Conservation (phyloP, 2,113 vertebrate genomes). For the Dendrocopos noguchii region DNA sequence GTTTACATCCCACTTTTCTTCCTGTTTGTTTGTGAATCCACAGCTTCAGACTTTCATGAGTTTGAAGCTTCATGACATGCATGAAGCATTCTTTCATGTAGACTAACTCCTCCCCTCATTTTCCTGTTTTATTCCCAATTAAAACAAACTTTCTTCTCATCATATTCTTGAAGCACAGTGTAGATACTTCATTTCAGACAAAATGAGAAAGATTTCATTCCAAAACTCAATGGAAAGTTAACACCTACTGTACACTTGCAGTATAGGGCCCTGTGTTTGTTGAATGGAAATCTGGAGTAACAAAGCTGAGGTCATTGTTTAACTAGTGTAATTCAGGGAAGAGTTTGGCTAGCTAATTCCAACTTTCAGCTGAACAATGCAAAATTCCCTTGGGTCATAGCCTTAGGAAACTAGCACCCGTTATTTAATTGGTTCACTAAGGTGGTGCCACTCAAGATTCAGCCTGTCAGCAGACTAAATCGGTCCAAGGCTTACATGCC, state of each 20-base stretch:
- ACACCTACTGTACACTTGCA: neutral
- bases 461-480: conserved; percentile 46
- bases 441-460: conserved; percentile 45
- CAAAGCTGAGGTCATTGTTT: conserved; percentile 36
- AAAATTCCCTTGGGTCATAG: neutral
- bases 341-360: conserved; percentile 50
- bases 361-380: conserved; percentile 33
- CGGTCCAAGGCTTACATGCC: conserved; percentile 6
- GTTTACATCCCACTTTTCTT: neutral
- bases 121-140: neutral
- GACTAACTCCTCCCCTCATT: neutral
- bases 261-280: neutral
- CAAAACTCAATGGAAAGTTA: neutral
- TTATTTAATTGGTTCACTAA: conserved; percentile 59
- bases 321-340: neutral
- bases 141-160: neutral
- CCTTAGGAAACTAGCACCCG: conserved; percentile 15
- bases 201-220: neutral
- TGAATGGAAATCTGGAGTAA: neutral
- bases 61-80: neutral
- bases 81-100: neutral
- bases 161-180: neutral
- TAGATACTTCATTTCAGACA: neutral
- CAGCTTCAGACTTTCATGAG: neutral
- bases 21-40: neutral